Evolutionary conservation across 2,797 vertebrate genomes (phyloP).

Genomic region (Macrochelys suwanniensis): DNA sequence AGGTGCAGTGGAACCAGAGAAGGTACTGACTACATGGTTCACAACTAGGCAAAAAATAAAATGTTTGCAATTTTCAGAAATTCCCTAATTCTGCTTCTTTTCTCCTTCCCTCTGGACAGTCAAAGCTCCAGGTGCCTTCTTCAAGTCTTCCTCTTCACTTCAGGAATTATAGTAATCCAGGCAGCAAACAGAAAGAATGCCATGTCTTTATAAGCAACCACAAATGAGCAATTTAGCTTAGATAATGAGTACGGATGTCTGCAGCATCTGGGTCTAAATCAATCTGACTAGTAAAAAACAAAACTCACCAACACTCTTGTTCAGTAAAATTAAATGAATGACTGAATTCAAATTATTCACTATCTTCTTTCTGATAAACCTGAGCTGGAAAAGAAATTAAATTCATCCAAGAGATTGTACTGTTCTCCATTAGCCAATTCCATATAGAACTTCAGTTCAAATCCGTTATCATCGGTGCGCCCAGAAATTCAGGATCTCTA

Average conservation of each 20-base stretch:
- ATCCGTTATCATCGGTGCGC: neutral
- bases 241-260: neutral
- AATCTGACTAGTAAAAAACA: neutral
- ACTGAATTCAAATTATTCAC: neutral
- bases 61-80: neutral
- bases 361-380: neutral
- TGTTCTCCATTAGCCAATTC: neutral
- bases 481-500: neutral
- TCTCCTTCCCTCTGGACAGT: neutral
- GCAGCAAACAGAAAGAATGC: neutral
- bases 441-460: neutral
- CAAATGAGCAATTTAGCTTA: neutral
- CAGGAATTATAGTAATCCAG: neutral
- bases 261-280: slow-evolving; percentile 1
- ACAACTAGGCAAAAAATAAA: neutral
- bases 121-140: neutral
- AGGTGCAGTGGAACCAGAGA: neutral
- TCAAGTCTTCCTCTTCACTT: neutral
- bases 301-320: neutral
- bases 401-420: slow-evolving; percentile 18
- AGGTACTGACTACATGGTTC: neutral
- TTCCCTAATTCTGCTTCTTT: neutral
- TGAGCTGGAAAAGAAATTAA: slow-evolving; percentile 12
- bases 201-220: neutral
- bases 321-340: neutral